Conservation (phyloP, 2,888 invertebrate genomes). For the Uropetala carovei region DNA sequence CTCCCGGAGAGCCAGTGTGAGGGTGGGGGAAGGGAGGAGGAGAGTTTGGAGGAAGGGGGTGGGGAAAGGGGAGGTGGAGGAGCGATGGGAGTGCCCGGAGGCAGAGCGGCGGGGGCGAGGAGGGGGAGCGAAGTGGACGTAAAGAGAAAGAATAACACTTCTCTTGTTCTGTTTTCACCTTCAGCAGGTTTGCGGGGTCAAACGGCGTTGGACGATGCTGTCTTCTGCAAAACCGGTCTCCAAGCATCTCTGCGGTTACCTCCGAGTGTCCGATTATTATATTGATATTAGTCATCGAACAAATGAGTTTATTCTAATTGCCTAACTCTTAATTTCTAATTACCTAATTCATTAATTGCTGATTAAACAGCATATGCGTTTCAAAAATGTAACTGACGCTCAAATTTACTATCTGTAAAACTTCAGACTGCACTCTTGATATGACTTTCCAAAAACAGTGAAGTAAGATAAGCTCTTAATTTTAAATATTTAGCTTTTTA, state of each 20-base stretch:
- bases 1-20: neutral
- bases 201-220: neutral
- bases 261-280: neutral
- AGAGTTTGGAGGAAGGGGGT: neutral
- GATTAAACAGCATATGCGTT: no score
- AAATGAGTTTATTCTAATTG: no score
- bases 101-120: neutral
- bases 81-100: neutral
- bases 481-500: no score
- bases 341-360: no score
- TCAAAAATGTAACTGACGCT: no score
- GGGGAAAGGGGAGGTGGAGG: neutral
- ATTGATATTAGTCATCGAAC: neutral
- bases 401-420: no score
- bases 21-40: no score
- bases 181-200: slow-evolving; percentile 20
- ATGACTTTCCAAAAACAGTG: no score
- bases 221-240: neutral
- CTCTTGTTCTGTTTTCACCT: slow-evolving; percentile 26
- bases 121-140: neutral
- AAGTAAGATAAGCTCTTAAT: no score
- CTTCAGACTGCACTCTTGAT: no score
- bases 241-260: neutral
- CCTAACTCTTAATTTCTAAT: no score
- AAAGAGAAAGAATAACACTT: slow-evolving; percentile 30